Percentiles rank a stretch among this genome's conserved stretches.
Evolutionary conservation across 2,888 invertebrate genomes (phyloP).

Genomic region (Steinernema carpocapsae): DNA sequence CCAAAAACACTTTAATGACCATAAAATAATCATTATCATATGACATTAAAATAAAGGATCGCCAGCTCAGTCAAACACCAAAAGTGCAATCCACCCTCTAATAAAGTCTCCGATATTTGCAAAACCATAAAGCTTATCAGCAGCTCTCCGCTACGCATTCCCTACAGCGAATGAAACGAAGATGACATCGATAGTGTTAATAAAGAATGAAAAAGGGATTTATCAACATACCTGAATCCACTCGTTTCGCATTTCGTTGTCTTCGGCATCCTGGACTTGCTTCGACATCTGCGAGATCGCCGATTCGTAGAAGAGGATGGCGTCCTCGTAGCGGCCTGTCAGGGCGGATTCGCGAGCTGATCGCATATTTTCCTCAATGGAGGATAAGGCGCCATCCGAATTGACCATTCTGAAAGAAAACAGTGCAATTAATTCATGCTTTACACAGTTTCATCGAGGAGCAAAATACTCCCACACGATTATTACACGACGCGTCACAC

Average conservation of each 20-base stretch:
- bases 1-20: constrained; percentile 3
- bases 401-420: constrained; percentile 6
- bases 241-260: constrained; percentile 15
- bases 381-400: neutral
- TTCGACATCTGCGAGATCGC: constrained; percentile 16
- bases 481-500: too few relatives aligned
- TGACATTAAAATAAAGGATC: constrained; percentile 14
- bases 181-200: neutral
- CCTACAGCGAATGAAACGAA: neutral
- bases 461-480: too few relatives aligned
- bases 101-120: neutral
- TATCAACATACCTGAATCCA: constrained; percentile 9
- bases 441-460: too few relatives aligned
- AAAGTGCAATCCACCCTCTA: constrained; percentile 2
- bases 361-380: constrained; percentile 13
- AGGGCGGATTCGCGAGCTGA: constrained; percentile 6
- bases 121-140: constrained; percentile 7
- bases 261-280: constrained; percentile 23
- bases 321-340: constrained; percentile 2
- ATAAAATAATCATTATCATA: constrained; percentile 3
- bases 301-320: constrained; percentile 22
- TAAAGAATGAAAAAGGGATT: neutral
- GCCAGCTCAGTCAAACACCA: neutral
- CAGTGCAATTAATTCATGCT: too few relatives aligned
- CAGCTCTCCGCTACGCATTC: neutral